Percentiles rank a stretch among this genome's conserved stretches.
These are phyloP conservation scores for Sula dactylatra DNA, from an alignment of 2,113 vertebrate genomes.

Conservation along the genomic window DNA sequence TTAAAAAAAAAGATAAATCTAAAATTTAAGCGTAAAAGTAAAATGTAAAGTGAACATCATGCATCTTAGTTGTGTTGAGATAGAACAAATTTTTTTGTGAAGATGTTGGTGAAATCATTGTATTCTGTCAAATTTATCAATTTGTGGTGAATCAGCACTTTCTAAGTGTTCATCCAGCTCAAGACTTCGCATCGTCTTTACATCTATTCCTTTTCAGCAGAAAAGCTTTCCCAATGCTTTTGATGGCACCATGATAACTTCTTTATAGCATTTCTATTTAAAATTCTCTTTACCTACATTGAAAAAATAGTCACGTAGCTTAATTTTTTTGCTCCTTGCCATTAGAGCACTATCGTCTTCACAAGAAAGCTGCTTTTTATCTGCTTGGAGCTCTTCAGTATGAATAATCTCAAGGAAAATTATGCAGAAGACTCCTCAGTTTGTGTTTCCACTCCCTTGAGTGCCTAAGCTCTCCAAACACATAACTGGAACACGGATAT, in stretches of 20 bases:
- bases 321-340: not conserved
- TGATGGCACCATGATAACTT: not conserved
- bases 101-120: not conserved
- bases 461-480: not conserved
- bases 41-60: not conserved
- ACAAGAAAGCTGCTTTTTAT: not conserved
- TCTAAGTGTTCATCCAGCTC: not conserved
- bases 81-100: fast-evolving
- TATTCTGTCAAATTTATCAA: not conserved
- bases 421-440: not conserved
- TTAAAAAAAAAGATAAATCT: not conserved
- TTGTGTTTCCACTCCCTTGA: not conserved
- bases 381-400: not conserved
- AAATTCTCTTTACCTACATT: not conserved
- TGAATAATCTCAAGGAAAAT: not conserved
- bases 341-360: not conserved
- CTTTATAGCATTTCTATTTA: not conserved
- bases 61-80: not conserved
- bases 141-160: not conserved
- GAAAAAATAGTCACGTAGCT: not conserved
- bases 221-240: not conserved
- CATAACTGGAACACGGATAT: not conserved
- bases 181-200: not conserved
- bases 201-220: not conserved
- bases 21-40: not conserved